phyloP scores from a whole-genome alignment of 2,113 vertebrate genomes.

The Sus scrofa region DNA sequence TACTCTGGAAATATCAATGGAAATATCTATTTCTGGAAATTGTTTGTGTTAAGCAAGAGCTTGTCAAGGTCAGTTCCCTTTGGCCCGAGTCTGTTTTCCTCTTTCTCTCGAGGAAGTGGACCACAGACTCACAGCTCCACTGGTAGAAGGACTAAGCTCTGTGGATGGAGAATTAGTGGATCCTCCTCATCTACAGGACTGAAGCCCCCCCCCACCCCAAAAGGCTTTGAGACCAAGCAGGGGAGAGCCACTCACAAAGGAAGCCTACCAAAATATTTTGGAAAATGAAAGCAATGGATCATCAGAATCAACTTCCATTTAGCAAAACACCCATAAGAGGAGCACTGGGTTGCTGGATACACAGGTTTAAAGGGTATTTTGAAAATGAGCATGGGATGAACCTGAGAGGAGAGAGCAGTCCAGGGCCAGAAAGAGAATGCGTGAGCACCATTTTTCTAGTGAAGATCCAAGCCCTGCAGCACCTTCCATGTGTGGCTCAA shows the following conservation, averaged over 20 bases:
- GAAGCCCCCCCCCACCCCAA: neutral
- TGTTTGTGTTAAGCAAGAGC: neutral
- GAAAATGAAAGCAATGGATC: neutral
- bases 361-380: neutral
- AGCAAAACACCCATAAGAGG: neutral
- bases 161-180: neutral
- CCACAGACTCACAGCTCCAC: neutral
- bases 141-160: neutral
- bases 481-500: neutral
- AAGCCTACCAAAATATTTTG: neutral
- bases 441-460: neutral
- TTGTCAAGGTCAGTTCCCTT: neutral
- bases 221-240: neutral
- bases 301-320: neutral
- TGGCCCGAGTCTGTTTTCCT: neutral
- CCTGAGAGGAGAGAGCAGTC: no score
- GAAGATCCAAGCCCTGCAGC: fast-evolving
- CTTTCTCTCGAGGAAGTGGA: neutral
- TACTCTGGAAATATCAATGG: neutral
- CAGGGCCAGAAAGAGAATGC: fast-evolving
- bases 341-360: neutral
- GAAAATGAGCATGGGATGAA: neutral
- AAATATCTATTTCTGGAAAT: neutral
- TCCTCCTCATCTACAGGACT: neutral
- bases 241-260: neutral